Evolutionary conservation across 2,888 invertebrate species (phyloP).

Genomic region (Amphipoea oculea): DNA sequence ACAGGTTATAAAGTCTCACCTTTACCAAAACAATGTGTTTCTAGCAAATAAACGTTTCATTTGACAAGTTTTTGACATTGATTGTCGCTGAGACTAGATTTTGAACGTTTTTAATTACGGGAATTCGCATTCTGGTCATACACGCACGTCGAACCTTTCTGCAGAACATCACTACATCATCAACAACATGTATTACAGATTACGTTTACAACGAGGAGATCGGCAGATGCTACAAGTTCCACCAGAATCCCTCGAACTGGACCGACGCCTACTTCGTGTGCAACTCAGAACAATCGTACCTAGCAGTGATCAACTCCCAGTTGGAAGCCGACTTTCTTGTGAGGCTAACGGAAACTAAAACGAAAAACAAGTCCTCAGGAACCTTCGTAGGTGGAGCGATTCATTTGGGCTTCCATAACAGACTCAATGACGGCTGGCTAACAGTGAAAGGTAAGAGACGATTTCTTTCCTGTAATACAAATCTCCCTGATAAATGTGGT

Average conservation of each 20-base stretch:
- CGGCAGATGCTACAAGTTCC: constrained; percentile 83
- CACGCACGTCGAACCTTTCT: neutral
- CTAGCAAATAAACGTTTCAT: no score
- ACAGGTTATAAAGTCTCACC: no score
- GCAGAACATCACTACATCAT: neutral
- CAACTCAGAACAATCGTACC: constrained; percentile 77
- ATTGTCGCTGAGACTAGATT: neutral
- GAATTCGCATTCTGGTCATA: neutral
- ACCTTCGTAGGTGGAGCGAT: constrained; percentile 48
- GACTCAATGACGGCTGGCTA: constrained; percentile 70
- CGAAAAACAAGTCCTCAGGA: constrained; percentile 13
- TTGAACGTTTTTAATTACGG: neutral
- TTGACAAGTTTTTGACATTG: no score
- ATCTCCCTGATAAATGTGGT: no score
- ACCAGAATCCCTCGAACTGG: constrained; percentile 78
- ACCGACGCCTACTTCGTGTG: constrained; percentile 78
- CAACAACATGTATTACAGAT: constrained; percentile 68
- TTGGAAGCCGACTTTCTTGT: constrained; percentile 54
- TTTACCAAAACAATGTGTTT: no score
- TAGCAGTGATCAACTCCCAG: constrained; percentile 77
- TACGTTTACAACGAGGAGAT: constrained; percentile 72
- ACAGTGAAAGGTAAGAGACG: constrained; percentile 74
- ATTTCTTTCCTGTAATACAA: neutral
- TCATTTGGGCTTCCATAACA: constrained; percentile 72
- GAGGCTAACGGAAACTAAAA: constrained; percentile 25